Base-by-base conservation (phyloP, 2,888 invertebrate species). In the Rotaria macrura region DNA sequence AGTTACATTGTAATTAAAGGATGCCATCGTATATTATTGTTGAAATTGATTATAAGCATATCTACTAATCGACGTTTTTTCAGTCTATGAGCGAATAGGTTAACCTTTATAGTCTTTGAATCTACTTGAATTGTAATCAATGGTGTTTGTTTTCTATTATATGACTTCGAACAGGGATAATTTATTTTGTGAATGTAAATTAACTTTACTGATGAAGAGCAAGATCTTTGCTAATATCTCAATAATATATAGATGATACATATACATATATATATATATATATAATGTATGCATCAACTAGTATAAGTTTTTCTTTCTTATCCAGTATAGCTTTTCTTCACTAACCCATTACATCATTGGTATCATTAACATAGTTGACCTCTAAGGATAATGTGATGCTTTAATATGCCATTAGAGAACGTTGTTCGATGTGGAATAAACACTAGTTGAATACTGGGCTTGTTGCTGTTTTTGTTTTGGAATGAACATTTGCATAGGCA, bases 351-450 rank as follows among this genome's bases (percentile, higher is more conserved):
- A 20, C 65, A 65, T 65, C 65, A 65, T 34, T 65, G 29, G 65
- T 65, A 65, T 65, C 65, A 65, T 65, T 65, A 65, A 65, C 65
- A 65, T 65, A 65, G 65, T 34, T 65, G 65, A 65, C 65, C 65
- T 65, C 65, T 29, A 65, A 17, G 65, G 34, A 34, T 65, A 65
- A 65, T 65, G n/a, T 65, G 34, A 65, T 65, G 34, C 34, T 65
- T 65, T 65, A 65, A 65, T 65, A 65, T 65, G 38, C 38, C 65
- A 65, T 65, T 65, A 65, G 34, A 65, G 65, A 34, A 65, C 38
- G n/a, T 34, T 20, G 65, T 65, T 65, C 34, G 65, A 65, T 17
- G 38, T 4, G 20, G 20, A 34, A 65, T 2, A 65, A 65, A 34
- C 20, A 34, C 17, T 65, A 34, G 65, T 6, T 17, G 2, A 65